Conservation (phyloP, 2,888 invertebrate species). For the Acanthococcus lagerstroemiae region DNA sequence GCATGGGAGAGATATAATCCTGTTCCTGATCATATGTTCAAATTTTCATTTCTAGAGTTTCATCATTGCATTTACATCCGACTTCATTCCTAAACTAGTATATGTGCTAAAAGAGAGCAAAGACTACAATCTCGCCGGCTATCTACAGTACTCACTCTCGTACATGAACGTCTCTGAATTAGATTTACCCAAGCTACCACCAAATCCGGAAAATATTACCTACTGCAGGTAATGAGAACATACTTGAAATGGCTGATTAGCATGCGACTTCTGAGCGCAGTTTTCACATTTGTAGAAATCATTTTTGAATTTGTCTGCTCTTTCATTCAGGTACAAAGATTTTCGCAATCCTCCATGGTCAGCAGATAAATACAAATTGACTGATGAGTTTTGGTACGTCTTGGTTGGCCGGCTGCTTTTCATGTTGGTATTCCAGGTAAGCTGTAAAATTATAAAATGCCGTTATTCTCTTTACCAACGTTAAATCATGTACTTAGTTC, state of each 20-base stretch:
- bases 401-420: conserved; percentile 82
- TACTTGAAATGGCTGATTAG: too few relatives aligned
- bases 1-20: too few relatives aligned
- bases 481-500: too few relatives aligned
- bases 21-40: too few relatives aligned
- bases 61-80: conserved; percentile 33
- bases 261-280: neutral
- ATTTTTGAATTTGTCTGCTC: conserved; percentile 1
- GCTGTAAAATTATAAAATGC: too few relatives aligned
- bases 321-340: conserved; percentile 62
- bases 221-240: conserved; percentile 64
- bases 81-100: conserved; percentile 47
- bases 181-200: conserved; percentile 43
- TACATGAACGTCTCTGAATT: conserved; percentile 51
- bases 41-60: conserved; percentile 28
- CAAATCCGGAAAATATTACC: conserved; percentile 45
- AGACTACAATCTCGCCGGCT: conserved; percentile 58
- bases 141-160: conserved; percentile 66
- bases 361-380: conserved; percentile 52
- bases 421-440: conserved; percentile 85
- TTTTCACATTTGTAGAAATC: neutral
- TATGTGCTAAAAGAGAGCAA: conserved; percentile 55
- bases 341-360: conserved; percentile 62
- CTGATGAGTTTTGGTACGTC: conserved; percentile 78
- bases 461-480: too few relatives aligned